These are phyloP conservation scores for Pao palembangensis DNA, from an alignment of 2,113 vertebrate species.

Conservation along the genomic window DNA sequence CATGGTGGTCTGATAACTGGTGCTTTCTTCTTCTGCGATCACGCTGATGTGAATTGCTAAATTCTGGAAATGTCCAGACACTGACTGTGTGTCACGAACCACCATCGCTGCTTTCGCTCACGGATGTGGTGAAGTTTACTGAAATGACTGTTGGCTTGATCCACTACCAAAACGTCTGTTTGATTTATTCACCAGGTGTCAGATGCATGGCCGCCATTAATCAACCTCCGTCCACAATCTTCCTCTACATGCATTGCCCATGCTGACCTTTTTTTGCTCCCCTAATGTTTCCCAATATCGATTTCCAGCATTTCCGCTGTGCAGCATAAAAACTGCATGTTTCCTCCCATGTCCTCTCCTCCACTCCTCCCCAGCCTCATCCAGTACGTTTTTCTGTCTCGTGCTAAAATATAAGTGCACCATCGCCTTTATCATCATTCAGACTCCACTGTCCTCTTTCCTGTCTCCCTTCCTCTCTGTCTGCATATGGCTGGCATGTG, in stretches of 20 bases:
- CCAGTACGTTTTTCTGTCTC: slow-evolving; percentile 3
- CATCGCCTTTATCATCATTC: slow-evolving; percentile 13
- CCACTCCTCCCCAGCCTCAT: slow-evolving; percentile 9
- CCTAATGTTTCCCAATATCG: slow-evolving; percentile 18
- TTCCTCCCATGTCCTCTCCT: slow-evolving; percentile 59
- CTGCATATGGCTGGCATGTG: slow-evolving; percentile 94
- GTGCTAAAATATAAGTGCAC: slow-evolving; percentile 6
- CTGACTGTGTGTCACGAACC: neutral
- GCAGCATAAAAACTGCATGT: slow-evolving; percentile 81
- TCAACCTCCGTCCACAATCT: slow-evolving; percentile 54
- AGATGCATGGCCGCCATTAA: slow-evolving; percentile 60
- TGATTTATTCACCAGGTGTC: slow-evolving; percentile 62
- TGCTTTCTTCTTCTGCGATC: slow-evolving; percentile 16
- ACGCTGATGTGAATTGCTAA: too few relatives aligned
- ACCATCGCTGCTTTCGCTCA: slow-evolving; percentile 45
- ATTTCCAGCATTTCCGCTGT: slow-evolving; percentile 57
- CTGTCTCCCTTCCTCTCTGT: slow-evolving; percentile 52
- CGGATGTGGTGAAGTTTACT: slow-evolving; percentile 36
- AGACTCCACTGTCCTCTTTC: slow-evolving; percentile 30
- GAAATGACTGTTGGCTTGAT: slow-evolving; percentile 36
- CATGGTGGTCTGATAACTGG: slow-evolving; percentile 32
- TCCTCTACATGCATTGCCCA: slow-evolving; percentile 42
- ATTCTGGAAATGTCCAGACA: neutral
- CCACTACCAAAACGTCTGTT: slow-evolving; percentile 34
- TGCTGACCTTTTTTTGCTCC: slow-evolving; percentile 41